These are phyloP conservation scores for Tetropium fuscum DNA, from an alignment of 2,888 invertebrate genomes.

Conservation along the genomic window DNA sequence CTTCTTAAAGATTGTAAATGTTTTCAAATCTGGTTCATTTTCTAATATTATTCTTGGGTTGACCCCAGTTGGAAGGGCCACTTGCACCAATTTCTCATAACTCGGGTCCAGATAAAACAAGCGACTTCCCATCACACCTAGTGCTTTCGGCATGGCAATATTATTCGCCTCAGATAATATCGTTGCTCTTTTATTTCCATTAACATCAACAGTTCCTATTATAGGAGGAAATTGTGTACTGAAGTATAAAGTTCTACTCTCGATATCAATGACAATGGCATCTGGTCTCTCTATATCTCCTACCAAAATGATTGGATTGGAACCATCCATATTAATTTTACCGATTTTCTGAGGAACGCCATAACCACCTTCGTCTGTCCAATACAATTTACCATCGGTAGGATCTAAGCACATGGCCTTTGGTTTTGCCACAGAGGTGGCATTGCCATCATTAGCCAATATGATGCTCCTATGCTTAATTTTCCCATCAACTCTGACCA, in stretches of 20 bases:
- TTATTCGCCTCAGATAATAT: conserved; percentile 78
- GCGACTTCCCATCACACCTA: conserved; percentile 84
- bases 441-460: conserved; percentile 89
- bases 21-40: conserved; percentile 89
- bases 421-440: conserved; percentile 88
- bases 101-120: conserved; percentile 90
- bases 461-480: conserved; percentile 86
- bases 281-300: conserved; percentile 81
- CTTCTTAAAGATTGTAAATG: conserved; percentile 89
- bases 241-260: conserved; percentile 88
- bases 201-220: conserved; percentile 78
- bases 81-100: conserved; percentile 89
- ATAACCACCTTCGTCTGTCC: conserved; percentile 95
- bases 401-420: conserved; percentile 92
- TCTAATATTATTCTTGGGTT: conserved; percentile 82
- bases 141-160: conserved; percentile 82
- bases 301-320: conserved; percentile 79
- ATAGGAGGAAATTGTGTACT: conserved; percentile 82
- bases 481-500: conserved; percentile 87
- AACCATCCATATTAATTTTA: conserved; percentile 94
- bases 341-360: conserved; percentile 91
- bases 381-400: conserved; percentile 93
- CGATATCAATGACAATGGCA: conserved; percentile 87
- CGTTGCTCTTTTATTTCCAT: conserved; percentile 77
- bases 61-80: conserved; percentile 84